These are phyloP conservation scores for Catajapyx aquilonaris DNA, from an alignment of 1,140 invertebrate genomes.

Conservation along the genomic window DNA sequence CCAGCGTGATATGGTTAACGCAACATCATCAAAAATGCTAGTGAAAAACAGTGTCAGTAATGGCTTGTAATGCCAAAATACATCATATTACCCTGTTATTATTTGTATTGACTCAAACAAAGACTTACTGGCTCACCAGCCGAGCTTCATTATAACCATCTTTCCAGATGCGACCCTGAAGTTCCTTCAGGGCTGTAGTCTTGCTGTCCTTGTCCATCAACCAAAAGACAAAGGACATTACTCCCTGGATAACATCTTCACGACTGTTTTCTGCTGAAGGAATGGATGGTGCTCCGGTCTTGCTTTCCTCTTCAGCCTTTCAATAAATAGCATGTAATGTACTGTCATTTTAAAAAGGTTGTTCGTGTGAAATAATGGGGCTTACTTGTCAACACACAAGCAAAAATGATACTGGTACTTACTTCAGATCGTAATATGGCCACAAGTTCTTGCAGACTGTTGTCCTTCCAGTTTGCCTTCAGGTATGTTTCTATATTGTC, in stretches of 20 bases:
- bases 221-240: conserved; percentile 46
- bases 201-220: conserved; percentile 66
- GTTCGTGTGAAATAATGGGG: background rate
- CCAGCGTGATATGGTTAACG: conserved; percentile 46
- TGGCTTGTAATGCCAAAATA: conserved; percentile 2
- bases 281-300: conserved; percentile 30
- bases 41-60: conserved; percentile 4
- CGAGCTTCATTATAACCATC: conserved; percentile 53
- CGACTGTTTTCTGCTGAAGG: conserved; percentile 22
- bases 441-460: conserved; percentile 19
- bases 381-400: background rate
- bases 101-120: background rate
- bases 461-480: conserved; percentile 17
- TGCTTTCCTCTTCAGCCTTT: conserved; percentile 29
- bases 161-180: conserved; percentile 76
- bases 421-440: conserved; percentile 15
- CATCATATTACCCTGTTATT: background rate
- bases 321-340: conserved; percentile 24
- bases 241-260: conserved; percentile 31
- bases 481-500: conserved; percentile 21
- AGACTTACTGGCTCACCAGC: conserved; percentile 72
- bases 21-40: conserved; percentile 72
- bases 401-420: conserved; percentile 1
- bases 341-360: background rate
- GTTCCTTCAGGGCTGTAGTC: conserved; percentile 51